Evolutionary conservation across 2,113 vertebrate species (phyloP).

Genomic region (Melanocharis versteri): DNA sequence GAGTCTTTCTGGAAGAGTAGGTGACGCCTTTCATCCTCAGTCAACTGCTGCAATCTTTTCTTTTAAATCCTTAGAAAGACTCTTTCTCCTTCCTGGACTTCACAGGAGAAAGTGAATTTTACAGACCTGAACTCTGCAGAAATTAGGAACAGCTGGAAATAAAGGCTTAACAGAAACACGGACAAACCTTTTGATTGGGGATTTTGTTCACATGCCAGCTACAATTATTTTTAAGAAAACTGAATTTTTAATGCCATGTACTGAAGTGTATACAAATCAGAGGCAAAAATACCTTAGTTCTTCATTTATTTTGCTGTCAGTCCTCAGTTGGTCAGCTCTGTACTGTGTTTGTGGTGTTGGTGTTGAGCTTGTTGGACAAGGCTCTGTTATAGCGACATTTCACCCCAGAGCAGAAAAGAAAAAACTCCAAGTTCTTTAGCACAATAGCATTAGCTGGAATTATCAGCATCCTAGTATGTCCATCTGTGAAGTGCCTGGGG

Average conservation of each 20-base stretch:
- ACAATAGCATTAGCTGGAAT: not conserved
- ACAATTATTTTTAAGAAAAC: not conserved
- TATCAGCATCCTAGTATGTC: not conserved
- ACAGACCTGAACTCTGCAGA: not conserved
- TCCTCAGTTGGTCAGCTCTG: not conserved
- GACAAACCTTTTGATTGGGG: not conserved
- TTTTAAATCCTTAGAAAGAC: not conserved
- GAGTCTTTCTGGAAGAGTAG: not conserved
- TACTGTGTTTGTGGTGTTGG: not conserved
- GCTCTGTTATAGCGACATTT: not conserved
- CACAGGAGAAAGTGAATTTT: not conserved
- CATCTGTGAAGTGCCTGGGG: not conserved
- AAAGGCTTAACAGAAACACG: not conserved
- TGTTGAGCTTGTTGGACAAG: not conserved
- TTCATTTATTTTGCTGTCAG: not conserved
- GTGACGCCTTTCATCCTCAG: not conserved
- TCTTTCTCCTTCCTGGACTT: not conserved
- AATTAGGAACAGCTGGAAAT: not conserved
- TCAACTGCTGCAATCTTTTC: not conserved
- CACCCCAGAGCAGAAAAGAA: not conserved
- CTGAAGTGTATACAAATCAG: not conserved
- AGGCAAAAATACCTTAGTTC: not conserved
- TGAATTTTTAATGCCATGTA: not conserved
- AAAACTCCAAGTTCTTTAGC: not conserved
- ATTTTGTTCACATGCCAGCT: not conserved